A percentile compares a stretch with the other conserved stretches of the same genome.
Conservation (phyloP, 2,113 vertebrate genomes). For the Bubo scandiacus region DNA sequence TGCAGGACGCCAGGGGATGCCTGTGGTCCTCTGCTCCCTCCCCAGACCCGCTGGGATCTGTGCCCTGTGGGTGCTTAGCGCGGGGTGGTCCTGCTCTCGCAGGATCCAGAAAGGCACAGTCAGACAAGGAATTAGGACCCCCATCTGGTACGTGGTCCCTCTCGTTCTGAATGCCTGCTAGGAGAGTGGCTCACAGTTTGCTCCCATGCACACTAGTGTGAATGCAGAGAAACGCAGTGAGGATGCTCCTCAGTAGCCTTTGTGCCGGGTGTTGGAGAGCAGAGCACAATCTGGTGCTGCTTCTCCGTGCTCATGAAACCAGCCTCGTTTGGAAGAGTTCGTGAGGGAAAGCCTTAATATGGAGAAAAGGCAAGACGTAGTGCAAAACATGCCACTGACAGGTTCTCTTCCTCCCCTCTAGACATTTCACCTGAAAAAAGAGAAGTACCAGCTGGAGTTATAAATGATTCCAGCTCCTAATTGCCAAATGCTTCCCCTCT, state of each 20-base stretch:
- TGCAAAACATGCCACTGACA: background rate
- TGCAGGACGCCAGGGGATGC: background rate
- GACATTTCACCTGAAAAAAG: constrained; percentile 53
- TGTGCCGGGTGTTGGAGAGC: background rate
- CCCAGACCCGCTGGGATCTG: background rate
- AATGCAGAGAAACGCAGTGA: background rate
- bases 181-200: background rate
- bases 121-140: background rate
- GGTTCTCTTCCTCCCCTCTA: background rate
- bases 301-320: background rate
- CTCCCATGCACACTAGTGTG: background rate
- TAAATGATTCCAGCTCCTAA: constrained; percentile 29
- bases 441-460: constrained; percentile 52
- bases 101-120: background rate
- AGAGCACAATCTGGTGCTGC: background rate
- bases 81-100: background rate
- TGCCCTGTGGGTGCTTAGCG: background rate
- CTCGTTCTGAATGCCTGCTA: background rate
- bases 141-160: fast-evolving
- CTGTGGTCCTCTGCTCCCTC: background rate
- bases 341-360: background rate
- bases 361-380: background rate
- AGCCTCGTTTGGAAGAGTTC: background rate
- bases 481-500: constrained; percentile 50
- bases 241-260: background rate